These are phyloP conservation scores for Craniophora ligustri DNA, from an alignment of 2,888 invertebrate species.

Conservation along the genomic window DNA sequence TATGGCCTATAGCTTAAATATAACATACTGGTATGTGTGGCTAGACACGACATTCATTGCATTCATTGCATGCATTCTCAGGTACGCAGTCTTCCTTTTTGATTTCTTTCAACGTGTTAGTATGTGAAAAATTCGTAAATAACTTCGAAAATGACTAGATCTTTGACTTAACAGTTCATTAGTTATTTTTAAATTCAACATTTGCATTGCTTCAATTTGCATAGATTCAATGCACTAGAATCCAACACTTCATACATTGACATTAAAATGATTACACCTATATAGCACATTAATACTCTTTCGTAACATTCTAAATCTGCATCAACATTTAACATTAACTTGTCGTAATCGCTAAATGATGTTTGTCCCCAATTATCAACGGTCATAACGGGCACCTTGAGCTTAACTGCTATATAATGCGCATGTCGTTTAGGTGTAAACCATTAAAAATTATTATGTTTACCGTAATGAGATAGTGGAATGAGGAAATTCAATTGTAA, in stretches of 20 bases:
- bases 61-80: too few relatives aligned
- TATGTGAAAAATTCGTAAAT: too few relatives aligned
- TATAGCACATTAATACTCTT: neutral
- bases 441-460: slow-evolving; percentile 25
- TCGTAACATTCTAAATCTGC: neutral
- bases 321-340: slow-evolving; percentile 8
- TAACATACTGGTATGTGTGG: too few relatives aligned
- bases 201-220: too few relatives aligned
- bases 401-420: slow-evolving; percentile 26
- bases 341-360: slow-evolving; percentile 30
- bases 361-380: slow-evolving; percentile 32
- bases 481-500: slow-evolving; percentile 18
- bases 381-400: slow-evolving; percentile 38
- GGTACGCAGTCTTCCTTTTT: too few relatives aligned
- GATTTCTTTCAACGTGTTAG: too few relatives aligned
- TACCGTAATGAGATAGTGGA: slow-evolving; percentile 3
- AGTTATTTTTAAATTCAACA: too few relatives aligned
- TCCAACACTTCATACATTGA: neutral
- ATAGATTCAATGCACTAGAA: neutral
- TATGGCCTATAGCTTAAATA: too few relatives aligned
- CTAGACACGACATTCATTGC: too few relatives aligned
- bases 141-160: too few relatives aligned
- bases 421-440: slow-evolving; percentile 25
- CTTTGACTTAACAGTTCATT: too few relatives aligned
- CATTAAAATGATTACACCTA: neutral